Evolutionary conservation across 2,888 invertebrate genomes (phyloP).

Genomic region (Leptura quadrifasciata): DNA sequence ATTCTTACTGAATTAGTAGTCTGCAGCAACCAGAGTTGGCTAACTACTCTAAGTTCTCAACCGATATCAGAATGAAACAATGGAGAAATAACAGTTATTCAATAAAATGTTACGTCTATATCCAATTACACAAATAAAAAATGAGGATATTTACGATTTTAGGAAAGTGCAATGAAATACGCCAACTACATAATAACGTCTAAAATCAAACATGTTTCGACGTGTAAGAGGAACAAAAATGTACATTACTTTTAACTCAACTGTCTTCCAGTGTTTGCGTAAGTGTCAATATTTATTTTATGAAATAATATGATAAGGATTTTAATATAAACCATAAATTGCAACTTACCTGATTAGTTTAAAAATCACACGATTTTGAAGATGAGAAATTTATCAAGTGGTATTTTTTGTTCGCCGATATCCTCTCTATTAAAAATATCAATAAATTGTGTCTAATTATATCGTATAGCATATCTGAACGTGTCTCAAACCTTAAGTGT

Average conservation of each 20-base stretch:
- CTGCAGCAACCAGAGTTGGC: no score
- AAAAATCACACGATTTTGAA: not conserved
- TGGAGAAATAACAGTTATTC: no score
- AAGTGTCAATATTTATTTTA: slow-evolving; percentile 31
- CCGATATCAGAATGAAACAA: no score
- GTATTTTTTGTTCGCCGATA: not conserved
- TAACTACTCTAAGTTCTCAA: no score
- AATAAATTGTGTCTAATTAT: slow-evolving; percentile 6
- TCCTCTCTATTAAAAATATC: not conserved
- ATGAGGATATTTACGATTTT: no score
- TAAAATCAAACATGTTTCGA: no score
- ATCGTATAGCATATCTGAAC: slow-evolving; percentile 38
- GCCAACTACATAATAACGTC: no score
- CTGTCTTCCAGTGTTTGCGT: slow-evolving; percentile 12
- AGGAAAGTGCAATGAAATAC: no score
- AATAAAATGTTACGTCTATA: no score
- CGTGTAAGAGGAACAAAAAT: not conserved
- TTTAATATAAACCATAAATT: slow-evolving; percentile 12
- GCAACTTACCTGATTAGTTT: slow-evolving; percentile 1
- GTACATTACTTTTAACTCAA: slow-evolving; percentile 1
- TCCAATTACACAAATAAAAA: no score
- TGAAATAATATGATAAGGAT: slow-evolving; percentile 25
- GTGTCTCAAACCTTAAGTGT: slow-evolving; percentile 45
- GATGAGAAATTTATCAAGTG: not conserved
- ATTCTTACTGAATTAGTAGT: no score